Base-by-base conservation (phyloP, 2,888 invertebrate genomes). In the Xestia xanthographa region DNA sequence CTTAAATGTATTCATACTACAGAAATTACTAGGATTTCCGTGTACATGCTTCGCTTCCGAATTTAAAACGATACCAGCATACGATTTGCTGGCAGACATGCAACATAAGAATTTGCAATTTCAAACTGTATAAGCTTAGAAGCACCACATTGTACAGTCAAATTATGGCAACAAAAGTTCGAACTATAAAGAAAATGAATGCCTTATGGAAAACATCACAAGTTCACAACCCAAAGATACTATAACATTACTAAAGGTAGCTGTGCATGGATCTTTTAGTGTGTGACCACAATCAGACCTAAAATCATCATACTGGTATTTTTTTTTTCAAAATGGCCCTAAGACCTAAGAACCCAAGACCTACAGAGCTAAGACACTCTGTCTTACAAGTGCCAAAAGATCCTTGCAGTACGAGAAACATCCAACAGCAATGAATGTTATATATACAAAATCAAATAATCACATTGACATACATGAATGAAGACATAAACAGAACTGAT, bases 21-120 rank as follows among this genome's bases (percentile, higher is more conserved):
- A 53, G 50, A 74, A 80, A 84, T 79, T 65, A 66, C 84, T 74
- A 72, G 70, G 69, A 84, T 74, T 71, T 72, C 75, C 81, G 60
- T 66, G 41, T 72, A 62, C 45, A 53, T 53, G 56, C 38, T 75
- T 53, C 56, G 75, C 75, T 84, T 75, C 80, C 63, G 73, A 81
- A 73, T 70, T 83, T 50, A 72, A 79, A 80, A 45, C 79, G 71
- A 72, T 83, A 79, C 65, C 56, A 63, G 66, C 50, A 84, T 66
- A 66, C 72, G 26, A 66, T 65, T 69, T 53, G 53, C 38, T 66
- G 69, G 66, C 69, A 69, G 62, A 81, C 84, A 79, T 84, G 80
- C 84, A 79, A 81, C 43, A 68, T 53, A 45, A 70, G 62, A 69
- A 73, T 79, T 79, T 84, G 66, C 50, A 67, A 66, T 66, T 78